Evolutionary conservation across 1,140 invertebrate genomes (phyloP).

Genomic region (Polyergus mexicanus): DNA sequence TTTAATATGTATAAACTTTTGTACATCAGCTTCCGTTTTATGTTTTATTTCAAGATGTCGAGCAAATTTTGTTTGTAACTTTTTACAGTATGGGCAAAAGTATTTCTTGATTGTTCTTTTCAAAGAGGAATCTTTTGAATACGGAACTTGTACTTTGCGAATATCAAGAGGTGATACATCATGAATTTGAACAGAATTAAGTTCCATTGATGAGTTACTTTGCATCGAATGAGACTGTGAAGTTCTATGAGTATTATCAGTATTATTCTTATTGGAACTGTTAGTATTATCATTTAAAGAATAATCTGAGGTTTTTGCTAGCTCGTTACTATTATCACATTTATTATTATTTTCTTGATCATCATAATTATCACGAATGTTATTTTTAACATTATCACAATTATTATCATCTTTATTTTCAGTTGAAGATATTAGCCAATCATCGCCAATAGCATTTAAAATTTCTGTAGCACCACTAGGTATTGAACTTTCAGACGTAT

Average conservation of each 20-base stretch:
- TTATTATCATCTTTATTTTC: neutral
- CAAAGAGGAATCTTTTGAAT: neutral
- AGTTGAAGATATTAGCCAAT: neutral
- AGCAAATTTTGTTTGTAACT: neutral
- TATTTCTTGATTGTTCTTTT: neutral
- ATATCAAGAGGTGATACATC: neutral
- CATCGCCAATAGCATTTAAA: conserved; percentile 1
- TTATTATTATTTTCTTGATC: neutral
- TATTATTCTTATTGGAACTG: neutral
- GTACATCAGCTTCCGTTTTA: neutral
- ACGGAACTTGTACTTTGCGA: neutral
- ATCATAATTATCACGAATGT: neutral
- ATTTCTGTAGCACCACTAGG: neutral
- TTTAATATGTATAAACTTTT: conserved; percentile 13
- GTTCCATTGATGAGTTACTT: neutral
- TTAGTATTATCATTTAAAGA: neutral
- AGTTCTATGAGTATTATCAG: neutral
- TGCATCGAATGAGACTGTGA: neutral
- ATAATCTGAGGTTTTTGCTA: neutral
- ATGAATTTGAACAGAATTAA: neutral
- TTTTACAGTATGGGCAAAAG: neutral
- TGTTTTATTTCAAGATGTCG: conserved; percentile 1
- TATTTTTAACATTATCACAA: neutral
- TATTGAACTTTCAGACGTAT: neutral
- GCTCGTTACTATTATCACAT: neutral